Base-by-base conservation (phyloP, 2,797 vertebrate species). In the Melanotaenia nigrans region DNA sequence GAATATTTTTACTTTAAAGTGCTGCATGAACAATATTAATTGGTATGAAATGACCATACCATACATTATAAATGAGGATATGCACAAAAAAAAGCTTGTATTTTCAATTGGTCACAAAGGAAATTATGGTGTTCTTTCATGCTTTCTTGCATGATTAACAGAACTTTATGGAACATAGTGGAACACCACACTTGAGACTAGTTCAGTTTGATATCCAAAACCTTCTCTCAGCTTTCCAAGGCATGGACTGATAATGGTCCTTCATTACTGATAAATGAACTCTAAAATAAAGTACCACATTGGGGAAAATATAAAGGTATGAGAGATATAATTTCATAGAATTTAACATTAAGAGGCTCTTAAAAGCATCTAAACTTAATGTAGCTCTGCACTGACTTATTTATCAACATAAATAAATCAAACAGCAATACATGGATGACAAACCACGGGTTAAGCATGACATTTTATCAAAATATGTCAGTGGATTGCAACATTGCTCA, bases 381-480 rank as follows among this genome's bases (percentile, higher is more conserved):
- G 16, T 45, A 51, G 83, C 70, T 65, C 14, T 71, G 38, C 35
- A 38, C 22, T 10, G 24, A 68, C 49, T 35, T 82, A 30, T 87
- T 83, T 81, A 78, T 89, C 73, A 76, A 64, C 3, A 76, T 20
- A 53, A 83, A 82, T 83, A 65, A 78, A 72, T 65, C 77, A 66
- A 81, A 64, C 58, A 63, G 61, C 68, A 71, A 53, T 74, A 75
- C 51, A 67, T 25, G 12, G 53, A 57, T 58, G 66, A 77, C 62
- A 84, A 84, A 90, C 74, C 55, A 76, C 63, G 64, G 42, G 69
- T 75, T 75, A 62, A 82, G 71, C 65, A 71, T 69, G 18, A 75
- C 85, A 75, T 88, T 91, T 92, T 87, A 88, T 86, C 77, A 74
- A 87, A 89, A 91, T 87, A 83, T 87, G 79, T 84, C 77, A 83